Evolutionary conservation across 2,113 vertebrate genomes (phyloP).

Genomic region (Forbesichthys agassizii): DNA sequence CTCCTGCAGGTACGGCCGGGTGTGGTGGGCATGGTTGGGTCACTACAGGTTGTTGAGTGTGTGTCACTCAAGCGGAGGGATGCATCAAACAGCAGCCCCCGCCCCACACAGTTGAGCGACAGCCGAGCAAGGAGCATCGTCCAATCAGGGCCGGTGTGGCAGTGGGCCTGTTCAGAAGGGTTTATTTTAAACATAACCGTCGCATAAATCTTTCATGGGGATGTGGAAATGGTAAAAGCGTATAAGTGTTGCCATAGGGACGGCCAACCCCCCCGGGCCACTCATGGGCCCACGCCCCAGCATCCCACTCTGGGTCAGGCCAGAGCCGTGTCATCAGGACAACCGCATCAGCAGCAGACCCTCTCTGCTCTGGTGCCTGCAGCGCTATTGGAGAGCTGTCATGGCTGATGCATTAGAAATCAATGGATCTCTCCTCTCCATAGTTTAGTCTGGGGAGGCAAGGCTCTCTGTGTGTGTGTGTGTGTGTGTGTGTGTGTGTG

Average conservation of each 20-base stretch:
- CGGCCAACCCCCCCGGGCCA: slow-evolving; percentile 20
- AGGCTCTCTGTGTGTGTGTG: slow-evolving; percentile 15
- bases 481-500: background rate
- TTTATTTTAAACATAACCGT: too few species aligned
- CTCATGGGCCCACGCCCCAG: slow-evolving; percentile 3
- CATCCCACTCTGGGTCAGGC: slow-evolving; percentile 34
- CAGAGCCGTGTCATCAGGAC: slow-evolving; percentile 58
- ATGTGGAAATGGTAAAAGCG: slow-evolving; percentile 21
- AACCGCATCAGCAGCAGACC: slow-evolving; percentile 52
- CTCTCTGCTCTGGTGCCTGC: slow-evolving; percentile 51
- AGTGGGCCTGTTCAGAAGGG: too few species aligned
- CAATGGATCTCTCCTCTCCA: slow-evolving; percentile 58
- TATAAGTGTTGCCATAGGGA: slow-evolving; percentile 19
- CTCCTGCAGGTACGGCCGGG: slow-evolving; percentile 88
- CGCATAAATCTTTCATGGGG: too few species aligned
- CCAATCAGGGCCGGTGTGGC: too few species aligned
- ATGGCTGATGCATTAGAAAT: slow-evolving; percentile 71
- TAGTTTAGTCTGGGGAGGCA: slow-evolving; percentile 53
- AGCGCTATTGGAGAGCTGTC: slow-evolving; percentile 67
- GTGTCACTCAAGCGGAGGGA: too few species aligned
- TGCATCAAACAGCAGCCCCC: too few species aligned
- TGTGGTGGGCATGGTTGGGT: background rate
- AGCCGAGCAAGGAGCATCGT: too few species aligned
- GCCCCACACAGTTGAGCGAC: too few species aligned
- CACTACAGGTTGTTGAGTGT: too few species aligned